Base-by-base conservation (phyloP, 2,113 vertebrate species). In the Cochlearius cochlearius region DNA sequence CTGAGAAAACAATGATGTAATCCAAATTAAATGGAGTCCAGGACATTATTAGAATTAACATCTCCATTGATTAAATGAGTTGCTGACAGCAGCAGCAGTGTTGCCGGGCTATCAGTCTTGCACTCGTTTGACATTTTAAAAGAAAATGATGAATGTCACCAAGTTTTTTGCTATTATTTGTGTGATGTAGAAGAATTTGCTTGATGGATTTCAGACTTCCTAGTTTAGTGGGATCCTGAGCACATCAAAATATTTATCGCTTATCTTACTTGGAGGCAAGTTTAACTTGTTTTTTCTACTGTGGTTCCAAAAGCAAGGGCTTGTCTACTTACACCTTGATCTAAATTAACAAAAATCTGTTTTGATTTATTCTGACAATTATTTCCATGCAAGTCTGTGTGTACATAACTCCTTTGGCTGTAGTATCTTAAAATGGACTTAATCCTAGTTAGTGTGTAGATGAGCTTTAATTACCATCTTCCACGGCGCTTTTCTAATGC, bases 1-100 rank as follows among this genome's bases (percentile, higher is more conserved):
- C 78, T 58, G 73, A 90, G 86, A 58, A 66, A 97, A 43, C 69
- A 73, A 30, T 92, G 95, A 96, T 80, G 94, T 94, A 92, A 95
- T 92, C 56, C 92, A 95, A 94, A 94, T 88, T 62, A 82, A 92
- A 50, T 55, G 91, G 86, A 91, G 81, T 32, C 15, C 32, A 76
- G 72, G 71, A 79, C 87, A 67, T 88, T 88, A 94, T 92, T 72
- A 87, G 96, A 78, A 91, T 91, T 92, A 89, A 75, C 72, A 77
- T 92, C 82, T 86, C 80, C 71, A 55, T 52, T 95, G 94, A 95
- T 96, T 67, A 71, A 74, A 75, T 19, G 88, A 86, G 77, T 36
- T 96, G 86, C 93, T 95, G 96, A 97, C 93, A 88, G 91, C 78
- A 84, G 91, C 75, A 93, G 62, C 47, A 73, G 13, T 2, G 5